Conservation (phyloP, 2,113 vertebrate species). For the Trichechus manatus region DNA sequence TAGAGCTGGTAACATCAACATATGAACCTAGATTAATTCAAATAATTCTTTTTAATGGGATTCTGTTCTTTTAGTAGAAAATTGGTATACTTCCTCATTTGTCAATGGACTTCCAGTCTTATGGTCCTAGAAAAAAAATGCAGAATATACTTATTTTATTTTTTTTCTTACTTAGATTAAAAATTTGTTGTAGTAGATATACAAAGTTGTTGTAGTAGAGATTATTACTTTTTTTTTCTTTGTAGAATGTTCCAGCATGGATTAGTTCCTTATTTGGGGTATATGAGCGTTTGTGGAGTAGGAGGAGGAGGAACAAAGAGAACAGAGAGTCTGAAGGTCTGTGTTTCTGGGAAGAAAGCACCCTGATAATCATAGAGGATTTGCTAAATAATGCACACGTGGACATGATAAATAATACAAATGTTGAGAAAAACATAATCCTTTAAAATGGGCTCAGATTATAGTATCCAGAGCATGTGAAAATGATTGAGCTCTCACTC, state of each 20-base stretch:
- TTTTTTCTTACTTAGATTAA: neutral
- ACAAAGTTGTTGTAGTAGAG: neutral
- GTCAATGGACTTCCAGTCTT: neutral
- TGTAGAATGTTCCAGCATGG: neutral
- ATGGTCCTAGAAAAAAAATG: neutral
- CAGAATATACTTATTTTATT: neutral
- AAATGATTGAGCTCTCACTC: neutral
- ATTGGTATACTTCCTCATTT: neutral
- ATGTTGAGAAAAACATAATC: neutral
- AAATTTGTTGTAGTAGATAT: neutral
- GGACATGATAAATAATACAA: neutral
- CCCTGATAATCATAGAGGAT: neutral
- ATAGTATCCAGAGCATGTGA: neutral
- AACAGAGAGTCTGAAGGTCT: neutral
- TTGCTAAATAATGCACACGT: neutral
- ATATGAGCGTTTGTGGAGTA: neutral
- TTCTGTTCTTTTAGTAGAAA: neutral
- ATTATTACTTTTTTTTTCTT: neutral
- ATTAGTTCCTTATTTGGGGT: neutral
- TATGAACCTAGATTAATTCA: neutral
- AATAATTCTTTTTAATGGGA: neutral
- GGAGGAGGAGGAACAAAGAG: neutral
- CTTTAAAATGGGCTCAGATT: neutral
- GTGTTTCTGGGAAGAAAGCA: neutral
- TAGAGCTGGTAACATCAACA: neutral